phyloP scores from a whole-genome alignment of 2,888 invertebrate species.

The Noctua fimbriata region DNA sequence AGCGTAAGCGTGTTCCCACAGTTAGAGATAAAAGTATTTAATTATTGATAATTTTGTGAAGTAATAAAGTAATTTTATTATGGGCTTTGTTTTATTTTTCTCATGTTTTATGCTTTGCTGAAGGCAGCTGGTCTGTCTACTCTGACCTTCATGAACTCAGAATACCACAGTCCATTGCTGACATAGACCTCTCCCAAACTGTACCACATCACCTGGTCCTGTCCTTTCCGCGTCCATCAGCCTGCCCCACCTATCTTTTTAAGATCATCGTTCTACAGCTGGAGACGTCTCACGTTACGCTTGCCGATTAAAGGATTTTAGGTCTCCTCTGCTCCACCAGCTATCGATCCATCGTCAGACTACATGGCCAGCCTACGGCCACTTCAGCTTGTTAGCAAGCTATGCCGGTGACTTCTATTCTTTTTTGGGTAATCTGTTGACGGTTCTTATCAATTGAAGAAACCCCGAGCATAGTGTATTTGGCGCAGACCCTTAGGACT shows the following conservation, averaged over 20 bases:
- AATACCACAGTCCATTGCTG: background rate
- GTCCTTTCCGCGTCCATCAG: background rate
- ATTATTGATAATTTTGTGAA: slow-evolving; percentile 43
- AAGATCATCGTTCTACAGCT: no score
- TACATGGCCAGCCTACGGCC: background rate
- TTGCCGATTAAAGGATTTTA: background rate
- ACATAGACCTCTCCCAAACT: background rate
- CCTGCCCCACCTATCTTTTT: background rate
- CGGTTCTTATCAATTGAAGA: background rate
- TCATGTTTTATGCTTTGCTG: background rate
- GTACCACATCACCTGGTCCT: background rate
- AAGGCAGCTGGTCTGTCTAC: background rate
- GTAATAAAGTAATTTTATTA: slow-evolving; percentile 51
- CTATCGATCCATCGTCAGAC: background rate
- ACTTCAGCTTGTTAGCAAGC: background rate
- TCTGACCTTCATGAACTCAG: background rate
- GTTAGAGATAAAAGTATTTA: slow-evolving; percentile 41
- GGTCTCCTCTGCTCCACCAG: background rate
- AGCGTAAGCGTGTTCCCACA: slow-evolving; percentile 62
- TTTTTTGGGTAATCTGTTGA: background rate
- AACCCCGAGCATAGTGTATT: background rate
- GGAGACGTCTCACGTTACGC: background rate
- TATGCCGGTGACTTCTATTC: background rate
- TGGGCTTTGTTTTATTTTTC: slow-evolving; percentile 40
- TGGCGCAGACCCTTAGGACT: background rate